Evolutionary conservation across 2,797 vertebrate genomes (phyloP), one percentile per base, ranked within the genome.

Genomic region (Phoebastria nigripes): DNA sequence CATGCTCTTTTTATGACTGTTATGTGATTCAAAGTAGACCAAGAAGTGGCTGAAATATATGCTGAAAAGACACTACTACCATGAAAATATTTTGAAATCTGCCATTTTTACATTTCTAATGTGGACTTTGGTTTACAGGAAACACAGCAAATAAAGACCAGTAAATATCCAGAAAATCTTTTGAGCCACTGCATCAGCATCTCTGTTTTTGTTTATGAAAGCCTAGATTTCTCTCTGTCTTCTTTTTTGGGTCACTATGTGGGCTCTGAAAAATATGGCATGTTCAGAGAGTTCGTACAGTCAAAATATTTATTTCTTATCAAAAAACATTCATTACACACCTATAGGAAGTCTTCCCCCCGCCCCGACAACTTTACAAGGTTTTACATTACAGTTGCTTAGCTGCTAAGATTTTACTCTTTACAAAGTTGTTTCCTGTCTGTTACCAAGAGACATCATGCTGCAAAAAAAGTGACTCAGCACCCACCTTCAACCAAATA

Each of bases 281-380:
- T 9, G 5, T 47, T 47, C 49, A 81, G 66, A 72, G 33, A 49
- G 14, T 74, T 89, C 49, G 46, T 72, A 31, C 6, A 47, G 26
- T 71, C 25, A 56, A 71, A 73, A 49, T 16, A 33, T 8, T 6
- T 35, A 52, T 74, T 94, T 84, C 28, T 37, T 49, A 26, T 49
- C 70, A 73, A 44, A 63, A 81, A 81, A 19, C 10, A 42, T 33
- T 56, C 18, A 15, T 33, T 67, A 11, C 16, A 67, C 35, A 65
- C 26, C 9, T 67, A 13, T 4, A 73, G 21, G 31, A 87, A 79
- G 4, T 54, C 33, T 35, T 72, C 25, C 24, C 11, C 29, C 3
- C 0, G 3, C 2, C 26, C 31, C 0, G 0, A 49, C 5, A 65
- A 6, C 56, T 61, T 70, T 6, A n/a, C 25, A 47, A 29, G 33